Evolutionary conservation across 2,797 vertebrate genomes (phyloP).

Genomic region (Synanceia verrucosa): DNA sequence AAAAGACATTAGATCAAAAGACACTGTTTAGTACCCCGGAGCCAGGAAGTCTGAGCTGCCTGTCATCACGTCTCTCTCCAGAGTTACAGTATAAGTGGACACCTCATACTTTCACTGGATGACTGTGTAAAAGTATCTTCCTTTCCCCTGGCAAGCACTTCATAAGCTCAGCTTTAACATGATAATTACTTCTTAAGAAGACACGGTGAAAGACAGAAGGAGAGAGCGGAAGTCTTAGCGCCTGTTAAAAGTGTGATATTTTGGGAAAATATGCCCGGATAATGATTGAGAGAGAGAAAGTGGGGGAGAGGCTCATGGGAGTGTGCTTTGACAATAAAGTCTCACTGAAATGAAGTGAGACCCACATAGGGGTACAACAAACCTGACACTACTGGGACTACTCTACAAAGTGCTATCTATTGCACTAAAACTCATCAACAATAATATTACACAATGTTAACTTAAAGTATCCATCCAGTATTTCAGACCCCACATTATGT

Average conservation of each 20-base stretch:
- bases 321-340: slow-evolving; percentile 8
- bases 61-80: slow-evolving; percentile 18
- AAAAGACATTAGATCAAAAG: slow-evolving; percentile 5
- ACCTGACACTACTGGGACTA: neutral
- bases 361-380: neutral
- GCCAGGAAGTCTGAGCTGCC: neutral
- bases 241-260: slow-evolving; percentile 10
- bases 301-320: neutral
- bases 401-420: neutral
- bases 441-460: too few relatives aligned
- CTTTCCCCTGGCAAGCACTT: slow-evolving; percentile 3
- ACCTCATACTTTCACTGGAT: slow-evolving; percentile 1
- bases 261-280: slow-evolving; percentile 8
- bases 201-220: neutral
- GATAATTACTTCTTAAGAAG: slow-evolving; percentile 39
- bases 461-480: neutral
- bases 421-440: neutral
- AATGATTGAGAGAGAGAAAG: neutral
- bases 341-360: slow-evolving; percentile 1
- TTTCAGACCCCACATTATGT: neutral
- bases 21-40: neutral
- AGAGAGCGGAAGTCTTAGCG: slow-evolving; percentile 1
- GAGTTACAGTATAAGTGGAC: slow-evolving; percentile 7
- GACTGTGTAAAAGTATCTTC: neutral
- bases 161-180: slow-evolving; percentile 7